Evolutionary conservation across 2,797 vertebrate genomes (phyloP).

Genomic region (Characodon lateralis): DNA sequence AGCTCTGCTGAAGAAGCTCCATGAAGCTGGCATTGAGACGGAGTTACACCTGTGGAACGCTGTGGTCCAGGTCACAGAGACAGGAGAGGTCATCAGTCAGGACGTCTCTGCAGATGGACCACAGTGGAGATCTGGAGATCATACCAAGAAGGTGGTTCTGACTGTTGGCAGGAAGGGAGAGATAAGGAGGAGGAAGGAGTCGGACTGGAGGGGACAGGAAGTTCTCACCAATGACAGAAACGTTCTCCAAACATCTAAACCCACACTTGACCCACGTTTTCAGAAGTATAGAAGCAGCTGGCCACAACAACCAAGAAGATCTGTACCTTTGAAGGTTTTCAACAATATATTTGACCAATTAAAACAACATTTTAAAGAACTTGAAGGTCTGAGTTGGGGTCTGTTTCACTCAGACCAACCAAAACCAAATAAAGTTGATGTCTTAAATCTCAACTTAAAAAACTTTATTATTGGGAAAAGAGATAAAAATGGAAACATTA

Average conservation of each 20-base stretch:
- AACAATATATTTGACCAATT: neutral
- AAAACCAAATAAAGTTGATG: fast-evolving
- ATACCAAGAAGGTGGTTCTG: constrained; percentile 52
- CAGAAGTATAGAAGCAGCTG: neutral
- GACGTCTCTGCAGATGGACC: constrained; percentile 28
- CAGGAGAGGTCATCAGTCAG: constrained; percentile 43
- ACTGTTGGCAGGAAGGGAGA: constrained; percentile 20
- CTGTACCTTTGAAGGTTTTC: neutral
- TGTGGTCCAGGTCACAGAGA: constrained; percentile 39
- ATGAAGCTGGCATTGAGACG: constrained; percentile 25
- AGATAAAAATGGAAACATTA: fast-evolving
- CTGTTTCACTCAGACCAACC: constrained; percentile 9
- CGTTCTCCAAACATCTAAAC: neutral
- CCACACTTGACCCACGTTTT: fast-evolving
- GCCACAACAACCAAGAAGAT: neutral
- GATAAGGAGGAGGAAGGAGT: constrained; percentile 10
- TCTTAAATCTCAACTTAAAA: fast-evolving
- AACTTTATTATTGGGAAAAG: fast-evolving
- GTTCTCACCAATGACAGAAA: neutral
- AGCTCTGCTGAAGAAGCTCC: constrained; percentile 42
- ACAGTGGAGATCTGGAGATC: constrained; percentile 37
- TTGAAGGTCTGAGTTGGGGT: constrained; percentile 47
- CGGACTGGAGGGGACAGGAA: constrained; percentile 7
- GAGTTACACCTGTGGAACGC: constrained; percentile 47
- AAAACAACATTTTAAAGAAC: neutral